Evolutionary conservation across 2,113 vertebrate genomes (phyloP).

Genomic region (Epinephelus moara): DNA sequence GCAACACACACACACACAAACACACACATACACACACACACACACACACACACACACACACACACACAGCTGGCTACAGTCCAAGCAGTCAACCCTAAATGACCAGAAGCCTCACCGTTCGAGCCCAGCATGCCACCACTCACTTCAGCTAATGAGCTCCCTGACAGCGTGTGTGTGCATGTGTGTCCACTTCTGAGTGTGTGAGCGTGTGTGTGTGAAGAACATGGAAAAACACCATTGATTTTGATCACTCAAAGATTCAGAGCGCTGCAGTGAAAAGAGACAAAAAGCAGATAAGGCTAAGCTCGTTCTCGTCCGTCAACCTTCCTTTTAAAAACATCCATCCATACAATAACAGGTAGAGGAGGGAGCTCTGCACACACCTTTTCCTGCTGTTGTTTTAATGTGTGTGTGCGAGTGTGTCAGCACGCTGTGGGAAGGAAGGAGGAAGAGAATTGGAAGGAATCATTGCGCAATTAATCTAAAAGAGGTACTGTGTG

Average conservation of each 20-base stretch:
- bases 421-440: conserved; percentile 47
- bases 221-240: not conserved
- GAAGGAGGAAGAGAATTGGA: conserved; percentile 60
- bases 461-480: conserved; percentile 62
- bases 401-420: not conserved
- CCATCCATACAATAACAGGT: conserved; percentile 29
- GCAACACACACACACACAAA: conserved; percentile 13
- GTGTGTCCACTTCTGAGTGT: not conserved
- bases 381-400: conserved; percentile 42
- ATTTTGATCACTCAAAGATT: conserved; percentile 16
- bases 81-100: conserved; percentile 54
- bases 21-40: conserved; percentile 15
- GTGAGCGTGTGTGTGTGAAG: not conserved
- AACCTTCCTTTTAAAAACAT: conserved; percentile 55
- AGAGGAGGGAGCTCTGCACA: not conserved
- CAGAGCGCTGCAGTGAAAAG: not conserved
- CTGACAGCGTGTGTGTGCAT: conserved; percentile 3
- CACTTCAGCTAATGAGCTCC: conserved; percentile 57
- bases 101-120: conserved; percentile 16
- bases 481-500: conserved; percentile 27
- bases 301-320: not conserved
- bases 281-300: conserved; percentile 2
- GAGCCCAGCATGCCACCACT: conserved; percentile 37
- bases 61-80: conserved; percentile 25
- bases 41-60: conserved; percentile 10